phyloP scores from a whole-genome alignment of 2,797 vertebrate species.

The Stomatorhinus walkeri region DNA sequence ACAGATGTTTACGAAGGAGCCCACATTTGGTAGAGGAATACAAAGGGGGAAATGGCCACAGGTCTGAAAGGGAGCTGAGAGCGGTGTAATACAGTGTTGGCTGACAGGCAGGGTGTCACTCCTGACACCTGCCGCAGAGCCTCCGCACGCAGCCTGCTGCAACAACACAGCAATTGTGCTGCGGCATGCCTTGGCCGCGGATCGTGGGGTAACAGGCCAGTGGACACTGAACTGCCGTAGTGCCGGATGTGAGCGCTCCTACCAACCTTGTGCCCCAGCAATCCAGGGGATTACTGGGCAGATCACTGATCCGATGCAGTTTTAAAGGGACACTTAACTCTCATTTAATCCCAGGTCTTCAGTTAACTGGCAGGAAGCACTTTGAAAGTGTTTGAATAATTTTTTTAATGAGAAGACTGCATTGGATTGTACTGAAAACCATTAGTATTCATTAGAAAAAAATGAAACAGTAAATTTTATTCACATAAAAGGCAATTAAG shows the following conservation, averaged over 20 bases:
- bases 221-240: background rate
- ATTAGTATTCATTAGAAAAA: background rate
- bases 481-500: background rate
- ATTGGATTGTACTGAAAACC: background rate
- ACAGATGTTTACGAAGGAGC: background rate
- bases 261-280: background rate
- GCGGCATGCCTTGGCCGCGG: background rate
- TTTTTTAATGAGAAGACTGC: background rate
- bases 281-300: background rate
- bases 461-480: background rate
- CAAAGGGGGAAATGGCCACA: background rate
- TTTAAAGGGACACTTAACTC: background rate
- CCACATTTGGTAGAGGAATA: background rate
- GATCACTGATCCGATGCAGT: background rate
- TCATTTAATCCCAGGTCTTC: background rate
- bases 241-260: background rate
- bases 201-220: background rate
- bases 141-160: background rate
- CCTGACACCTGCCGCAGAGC: background rate
- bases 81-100: background rate
- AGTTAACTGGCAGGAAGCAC: background rate
- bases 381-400: background rate
- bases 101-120: background rate
- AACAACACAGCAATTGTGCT: background rate
- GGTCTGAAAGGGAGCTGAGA: too few relatives aligned